Evolutionary conservation across 2,113 vertebrate genomes (phyloP).

Genomic region (Gambusia affinis): DNA sequence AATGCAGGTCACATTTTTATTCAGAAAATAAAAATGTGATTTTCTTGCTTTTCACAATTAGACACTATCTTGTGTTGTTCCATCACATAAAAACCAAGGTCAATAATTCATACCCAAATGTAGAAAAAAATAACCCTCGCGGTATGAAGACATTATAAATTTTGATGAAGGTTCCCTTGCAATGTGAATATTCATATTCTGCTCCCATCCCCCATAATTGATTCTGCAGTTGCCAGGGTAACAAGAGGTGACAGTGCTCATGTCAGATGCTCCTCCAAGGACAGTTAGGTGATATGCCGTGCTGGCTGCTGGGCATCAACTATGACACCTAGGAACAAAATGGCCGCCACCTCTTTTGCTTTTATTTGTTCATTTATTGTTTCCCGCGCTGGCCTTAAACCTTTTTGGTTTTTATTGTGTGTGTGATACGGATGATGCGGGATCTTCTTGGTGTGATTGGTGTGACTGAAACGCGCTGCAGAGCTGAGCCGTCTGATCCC

Average conservation of each 20-base stretch:
- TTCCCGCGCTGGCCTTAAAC: background rate
- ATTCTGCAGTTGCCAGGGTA: constrained; percentile 70
- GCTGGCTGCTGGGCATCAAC: constrained; percentile 50
- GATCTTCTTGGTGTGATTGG: constrained; percentile 43
- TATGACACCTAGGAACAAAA: constrained; percentile 59
- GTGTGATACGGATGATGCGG: constrained; percentile 31
- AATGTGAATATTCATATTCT: constrained; percentile 76
- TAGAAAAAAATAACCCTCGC: background rate
- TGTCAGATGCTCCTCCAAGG: constrained; percentile 75
- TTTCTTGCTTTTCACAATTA: background rate
- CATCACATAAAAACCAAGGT: background rate
- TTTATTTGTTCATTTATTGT: background rate
- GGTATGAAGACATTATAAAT: constrained; percentile 48
- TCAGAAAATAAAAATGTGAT: background rate
- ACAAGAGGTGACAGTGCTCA: constrained; percentile 71
- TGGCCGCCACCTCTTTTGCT: constrained; percentile 21
- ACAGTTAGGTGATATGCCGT: constrained; percentile 64
- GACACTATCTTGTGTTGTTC: background rate
- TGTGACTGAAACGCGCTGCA: constrained; percentile 35
- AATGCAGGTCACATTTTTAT: background rate
- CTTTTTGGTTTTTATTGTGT: constrained; percentile 8
- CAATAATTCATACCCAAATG: background rate
- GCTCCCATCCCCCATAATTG: constrained; percentile 30
- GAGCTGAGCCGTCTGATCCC: constrained; percentile 45
- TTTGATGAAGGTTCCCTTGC: constrained; percentile 31